phyloP scores from a whole-genome alignment of 2,888 invertebrate species.

The Labia minor region DNA sequence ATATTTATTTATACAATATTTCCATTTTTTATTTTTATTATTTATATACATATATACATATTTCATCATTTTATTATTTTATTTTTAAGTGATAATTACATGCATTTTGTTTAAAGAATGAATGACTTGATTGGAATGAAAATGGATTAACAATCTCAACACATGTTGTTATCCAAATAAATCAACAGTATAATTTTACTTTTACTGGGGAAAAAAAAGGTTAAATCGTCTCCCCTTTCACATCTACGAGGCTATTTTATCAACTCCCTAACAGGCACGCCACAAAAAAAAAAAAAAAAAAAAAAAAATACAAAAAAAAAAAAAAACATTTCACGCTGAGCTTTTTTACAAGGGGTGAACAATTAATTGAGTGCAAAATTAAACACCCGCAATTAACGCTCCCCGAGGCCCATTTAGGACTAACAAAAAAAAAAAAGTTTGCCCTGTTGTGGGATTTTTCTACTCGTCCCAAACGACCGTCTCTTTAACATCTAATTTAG shows the following conservation, averaged over 20 bases:
- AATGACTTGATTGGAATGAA: not conserved
- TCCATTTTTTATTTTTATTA: too few species aligned
- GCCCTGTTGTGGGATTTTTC: too few species aligned
- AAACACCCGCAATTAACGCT: constrained; percentile 13
- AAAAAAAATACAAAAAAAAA: not conserved
- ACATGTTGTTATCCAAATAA: not conserved
- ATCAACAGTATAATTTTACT: not conserved
- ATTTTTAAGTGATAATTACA: not conserved
- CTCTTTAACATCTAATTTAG: too few species aligned
- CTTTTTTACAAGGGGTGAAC: not conserved
- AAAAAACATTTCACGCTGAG: not conserved
- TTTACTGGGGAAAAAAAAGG: not conserved
- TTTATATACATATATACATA: too few species aligned
- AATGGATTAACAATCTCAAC: not conserved
- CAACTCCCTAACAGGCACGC: constrained; percentile 6
- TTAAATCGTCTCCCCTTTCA: constrained; percentile 9
- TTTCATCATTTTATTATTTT: not conserved
- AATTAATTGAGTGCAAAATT: constrained; percentile 13
- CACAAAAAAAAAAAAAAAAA: not conserved
- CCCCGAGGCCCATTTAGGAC: not conserved
- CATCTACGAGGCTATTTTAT: not conserved
- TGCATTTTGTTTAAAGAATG: not conserved
- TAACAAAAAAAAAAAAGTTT: not conserved
- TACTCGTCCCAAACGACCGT: too few species aligned
- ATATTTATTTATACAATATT: not conserved